Conservation (phyloP, 2,113 vertebrate species). For the Camelus dromedarius region DNA sequence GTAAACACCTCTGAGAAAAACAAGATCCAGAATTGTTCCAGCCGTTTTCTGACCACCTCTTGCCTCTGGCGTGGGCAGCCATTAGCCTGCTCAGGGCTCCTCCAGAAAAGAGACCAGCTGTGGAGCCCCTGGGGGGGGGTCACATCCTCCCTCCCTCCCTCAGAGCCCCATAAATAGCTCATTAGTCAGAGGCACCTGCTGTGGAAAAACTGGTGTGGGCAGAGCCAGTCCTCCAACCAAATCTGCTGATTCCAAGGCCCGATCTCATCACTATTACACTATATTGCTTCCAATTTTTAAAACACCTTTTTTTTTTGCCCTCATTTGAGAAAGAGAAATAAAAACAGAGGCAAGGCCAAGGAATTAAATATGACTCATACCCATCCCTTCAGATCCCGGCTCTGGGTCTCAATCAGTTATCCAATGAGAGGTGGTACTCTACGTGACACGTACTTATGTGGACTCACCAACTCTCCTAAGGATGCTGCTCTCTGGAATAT, state of each 20-base stretch:
- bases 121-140: neutral
- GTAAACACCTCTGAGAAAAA: conserved; percentile 75
- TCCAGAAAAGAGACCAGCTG: neutral
- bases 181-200: conserved; percentile 34
- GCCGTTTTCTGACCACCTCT: conserved; percentile 17
- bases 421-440: neutral
- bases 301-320: neutral
- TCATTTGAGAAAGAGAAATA: neutral
- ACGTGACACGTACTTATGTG: neutral
- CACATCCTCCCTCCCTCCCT: neutral
- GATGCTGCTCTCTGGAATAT: neutral
- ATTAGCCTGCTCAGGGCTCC: neutral
- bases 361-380: neutral
- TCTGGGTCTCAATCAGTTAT: neutral
- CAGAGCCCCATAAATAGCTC: neutral
- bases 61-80: neutral
- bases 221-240: neutral
- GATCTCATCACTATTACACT: neutral
- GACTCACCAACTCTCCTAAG: neutral
- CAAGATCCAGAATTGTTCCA: conserved; percentile 73
- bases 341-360: neutral
- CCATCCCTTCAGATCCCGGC: neutral
- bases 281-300: neutral
- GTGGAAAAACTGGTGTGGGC: neutral
- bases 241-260: neutral